Conservation (phyloP, 2,113 vertebrate species). For the Chroicocephalus ridibundus region DNA sequence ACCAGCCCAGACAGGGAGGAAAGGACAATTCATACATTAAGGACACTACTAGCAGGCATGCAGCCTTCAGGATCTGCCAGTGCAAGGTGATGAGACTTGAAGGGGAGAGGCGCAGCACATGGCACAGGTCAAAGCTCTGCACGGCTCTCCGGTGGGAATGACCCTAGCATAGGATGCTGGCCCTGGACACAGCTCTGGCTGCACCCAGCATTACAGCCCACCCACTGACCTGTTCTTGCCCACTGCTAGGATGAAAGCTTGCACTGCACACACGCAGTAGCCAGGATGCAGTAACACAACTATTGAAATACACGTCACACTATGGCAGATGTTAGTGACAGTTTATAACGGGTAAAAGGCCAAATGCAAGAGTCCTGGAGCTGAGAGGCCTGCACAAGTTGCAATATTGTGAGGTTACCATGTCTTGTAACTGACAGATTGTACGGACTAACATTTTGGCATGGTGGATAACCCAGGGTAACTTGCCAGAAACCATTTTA, state of each 20-base stretch:
- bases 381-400: neutral
- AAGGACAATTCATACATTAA: neutral
- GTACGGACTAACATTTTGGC: neutral
- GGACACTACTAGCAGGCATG: neutral
- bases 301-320: no score
- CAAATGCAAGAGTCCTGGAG: neutral
- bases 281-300: neutral
- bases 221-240: neutral
- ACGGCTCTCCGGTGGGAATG: neutral
- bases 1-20: neutral
- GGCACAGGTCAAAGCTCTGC: neutral
- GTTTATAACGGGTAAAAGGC: neutral
- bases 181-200: neutral
- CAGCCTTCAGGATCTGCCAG: neutral
- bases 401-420: accelerated
- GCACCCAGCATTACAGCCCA: neutral
- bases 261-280: neutral
- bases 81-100: neutral
- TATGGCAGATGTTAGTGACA: neutral
- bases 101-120: neutral
- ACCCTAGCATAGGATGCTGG: neutral
- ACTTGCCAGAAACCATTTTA: neutral
- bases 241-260: neutral
- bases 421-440: neutral
- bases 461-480: neutral